Evolutionary conservation across 1,140 invertebrate species (phyloP), one percentile per base, ranked within the genome.

Genomic region (Palaemon carinicauda): DNA sequence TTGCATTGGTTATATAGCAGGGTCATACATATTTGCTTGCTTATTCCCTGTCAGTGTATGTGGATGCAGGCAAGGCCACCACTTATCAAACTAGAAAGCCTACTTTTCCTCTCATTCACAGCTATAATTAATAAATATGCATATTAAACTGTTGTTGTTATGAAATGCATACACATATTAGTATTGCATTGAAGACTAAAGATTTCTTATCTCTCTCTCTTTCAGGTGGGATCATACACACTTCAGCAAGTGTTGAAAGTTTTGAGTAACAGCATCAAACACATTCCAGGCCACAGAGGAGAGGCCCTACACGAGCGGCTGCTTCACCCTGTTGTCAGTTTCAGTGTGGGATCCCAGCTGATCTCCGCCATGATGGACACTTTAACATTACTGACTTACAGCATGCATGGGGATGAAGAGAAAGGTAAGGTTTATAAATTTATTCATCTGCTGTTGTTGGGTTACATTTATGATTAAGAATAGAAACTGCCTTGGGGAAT

Each of bases 391-490:
- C 91, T 92, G 87, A 88, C 69, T 14, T 85, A 88, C 50, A 86
- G 79, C 14, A 41, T 85, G 1, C 83, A 88, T 33, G 82, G 80
- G 33, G 86, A 87, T 80, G 89, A 90, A 51, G 89, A 56, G 29
- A 75, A 94, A 92, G 93, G 95, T 95, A 92, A 91, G 91, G 90
- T 77, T 83, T 41, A 41, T 41, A 0, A 41, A 4, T 41, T 5
- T 7, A 41, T 12, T 41, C 12, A 4, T 41, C 41, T 41, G 7
- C 12, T 41, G 12, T 41, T 9, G 41, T 41, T 12, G 41, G 12
- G 7, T 41, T 0, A 9, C 41, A 41, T 41, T 0, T 41, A 41
- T 41, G n/a, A n/a, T n/a, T n/a, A n/a, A n/a, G n/a, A n/a, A n/a
- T n/a, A n/a, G n/a, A n/a, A n/a, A n/a, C n/a, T n/a, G n/a, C n/a